Conservation (phyloP, 2,797 vertebrate species). For the Aphelocoma californica region DNA sequence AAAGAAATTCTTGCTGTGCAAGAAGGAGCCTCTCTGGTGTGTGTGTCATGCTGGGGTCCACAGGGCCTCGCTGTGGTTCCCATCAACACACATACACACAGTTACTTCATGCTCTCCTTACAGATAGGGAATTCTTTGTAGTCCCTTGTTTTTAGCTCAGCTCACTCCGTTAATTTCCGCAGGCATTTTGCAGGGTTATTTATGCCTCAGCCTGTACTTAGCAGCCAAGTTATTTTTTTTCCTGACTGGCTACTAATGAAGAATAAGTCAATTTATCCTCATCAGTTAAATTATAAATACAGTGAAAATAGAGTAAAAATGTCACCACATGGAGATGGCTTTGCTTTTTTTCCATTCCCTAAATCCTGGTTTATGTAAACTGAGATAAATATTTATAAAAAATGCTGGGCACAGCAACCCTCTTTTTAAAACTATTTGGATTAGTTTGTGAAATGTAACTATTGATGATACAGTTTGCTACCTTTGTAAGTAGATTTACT, state of each 20-base stretch:
- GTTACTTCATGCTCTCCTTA: neutral
- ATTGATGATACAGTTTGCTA: constrained; percentile 52
- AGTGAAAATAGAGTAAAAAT: constrained; percentile 44
- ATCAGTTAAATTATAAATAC: constrained; percentile 45
- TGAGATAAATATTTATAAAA: constrained; percentile 68
- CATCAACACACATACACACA: neutral
- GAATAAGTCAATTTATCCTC: constrained; percentile 44
- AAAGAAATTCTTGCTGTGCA: neutral
- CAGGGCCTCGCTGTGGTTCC: neutral
- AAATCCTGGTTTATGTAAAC: constrained; percentile 64
- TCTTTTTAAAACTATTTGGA: constrained; percentile 61
- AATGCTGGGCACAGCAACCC: constrained; percentile 47
- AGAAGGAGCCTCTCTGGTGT: neutral
- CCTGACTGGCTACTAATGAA: constrained; percentile 51
- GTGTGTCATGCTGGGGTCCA: neutral
- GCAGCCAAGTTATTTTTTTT: constrained; percentile 34
- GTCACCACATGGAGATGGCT: constrained; percentile 40
- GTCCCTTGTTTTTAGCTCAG: neutral
- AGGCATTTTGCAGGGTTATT: constrained; percentile 17
- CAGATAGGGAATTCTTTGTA: neutral
- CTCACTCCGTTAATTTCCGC: neutral
- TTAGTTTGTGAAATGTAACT: constrained; percentile 59
- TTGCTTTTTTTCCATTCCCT: constrained; percentile 55
- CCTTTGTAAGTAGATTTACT: constrained; percentile 26
- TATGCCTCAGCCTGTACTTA: constrained; percentile 7